Conservation (phyloP, 2,888 invertebrate species). For the Callyntrura guangdongensis region DNA sequence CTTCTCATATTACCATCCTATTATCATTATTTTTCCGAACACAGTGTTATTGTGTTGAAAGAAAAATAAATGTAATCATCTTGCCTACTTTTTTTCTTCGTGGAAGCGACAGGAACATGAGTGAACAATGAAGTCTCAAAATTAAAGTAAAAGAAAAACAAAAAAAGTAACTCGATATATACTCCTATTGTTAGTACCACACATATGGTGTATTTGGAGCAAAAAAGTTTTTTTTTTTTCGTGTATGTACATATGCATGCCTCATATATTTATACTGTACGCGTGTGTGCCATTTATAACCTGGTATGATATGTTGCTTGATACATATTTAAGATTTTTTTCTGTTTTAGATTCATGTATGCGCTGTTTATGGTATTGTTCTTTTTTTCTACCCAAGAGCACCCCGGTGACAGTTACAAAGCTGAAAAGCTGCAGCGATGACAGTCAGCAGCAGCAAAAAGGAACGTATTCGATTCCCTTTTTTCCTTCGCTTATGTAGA, state of each 20-base stretch:
- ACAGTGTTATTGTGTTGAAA: conserved; percentile 10
- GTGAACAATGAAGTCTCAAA: conserved; percentile 45
- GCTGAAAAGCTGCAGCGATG: conserved; percentile 36
- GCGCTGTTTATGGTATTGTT: conserved; percentile 58
- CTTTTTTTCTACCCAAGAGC: conserved; percentile 28
- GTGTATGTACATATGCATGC: conserved; percentile 46
- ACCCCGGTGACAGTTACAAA: conserved; percentile 51
- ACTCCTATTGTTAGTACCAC: background rate
- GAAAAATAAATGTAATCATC: conserved; percentile 56
- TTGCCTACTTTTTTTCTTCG: conserved; percentile 10
- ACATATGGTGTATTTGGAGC: conserved; percentile 4
- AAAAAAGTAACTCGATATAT: conserved; percentile 41
- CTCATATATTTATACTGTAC: conserved; percentile 35
- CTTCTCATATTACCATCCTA: conserved; percentile 60
- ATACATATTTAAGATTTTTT: conserved; percentile 49
- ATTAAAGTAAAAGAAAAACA: conserved; percentile 64
- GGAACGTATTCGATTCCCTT: conserved; percentile 6
- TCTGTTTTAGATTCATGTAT: conserved; percentile 43
- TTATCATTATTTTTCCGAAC: conserved; percentile 52
- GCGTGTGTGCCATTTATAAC: conserved; percentile 8
- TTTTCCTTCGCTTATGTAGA: background rate
- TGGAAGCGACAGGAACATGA: conserved; percentile 14
- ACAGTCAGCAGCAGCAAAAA: background rate
- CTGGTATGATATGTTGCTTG: conserved; percentile 16
- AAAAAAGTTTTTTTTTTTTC: conserved; percentile 57